Conservation (phyloP, 1,140 invertebrate genomes). For the Pseudoatta argentina region DNA sequence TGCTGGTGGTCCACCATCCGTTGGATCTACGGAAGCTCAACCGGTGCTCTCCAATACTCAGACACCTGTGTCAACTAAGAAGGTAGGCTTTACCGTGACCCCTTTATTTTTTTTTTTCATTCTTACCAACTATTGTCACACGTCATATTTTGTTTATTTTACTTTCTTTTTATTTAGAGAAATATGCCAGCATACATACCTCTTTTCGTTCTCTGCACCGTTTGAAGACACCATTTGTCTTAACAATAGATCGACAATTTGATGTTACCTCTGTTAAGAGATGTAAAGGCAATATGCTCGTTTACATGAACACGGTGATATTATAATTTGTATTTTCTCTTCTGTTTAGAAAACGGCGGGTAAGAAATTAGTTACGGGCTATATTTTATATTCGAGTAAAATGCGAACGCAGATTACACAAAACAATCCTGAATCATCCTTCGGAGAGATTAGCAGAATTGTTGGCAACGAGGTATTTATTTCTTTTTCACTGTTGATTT, state of each 20-base stretch:
- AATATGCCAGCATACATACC: constrained; percentile 86
- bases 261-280: constrained; percentile 59
- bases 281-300: constrained; percentile 58
- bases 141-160: constrained; percentile 75
- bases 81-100: constrained; percentile 82
- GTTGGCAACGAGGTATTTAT: constrained; percentile 95
- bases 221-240: constrained; percentile 69
- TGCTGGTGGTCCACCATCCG: constrained; percentile 90
- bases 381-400: constrained; percentile 99
- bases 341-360: constrained; percentile 91
- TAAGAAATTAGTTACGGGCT: constrained; percentile 97
- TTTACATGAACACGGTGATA: constrained; percentile 61
- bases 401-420: constrained; percentile 94
- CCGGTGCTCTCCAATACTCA: constrained; percentile 86
- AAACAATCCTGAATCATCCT: constrained; percentile 97
- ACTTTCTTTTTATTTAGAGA: constrained; percentile 77
- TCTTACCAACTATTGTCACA: constrained; percentile 72
- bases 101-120: constrained; percentile 67
- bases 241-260: constrained; percentile 72
- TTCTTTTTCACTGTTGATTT: constrained; percentile 77
- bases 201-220: constrained; percentile 80
- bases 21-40: constrained; percentile 90
- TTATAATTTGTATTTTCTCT: constrained; percentile 85
- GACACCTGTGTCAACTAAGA: constrained; percentile 87
- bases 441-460: constrained; percentile 99